Conservation (phyloP, 37 sponge, comb jelly and placozoan species). For the Tethya wilhelma region DNA sequence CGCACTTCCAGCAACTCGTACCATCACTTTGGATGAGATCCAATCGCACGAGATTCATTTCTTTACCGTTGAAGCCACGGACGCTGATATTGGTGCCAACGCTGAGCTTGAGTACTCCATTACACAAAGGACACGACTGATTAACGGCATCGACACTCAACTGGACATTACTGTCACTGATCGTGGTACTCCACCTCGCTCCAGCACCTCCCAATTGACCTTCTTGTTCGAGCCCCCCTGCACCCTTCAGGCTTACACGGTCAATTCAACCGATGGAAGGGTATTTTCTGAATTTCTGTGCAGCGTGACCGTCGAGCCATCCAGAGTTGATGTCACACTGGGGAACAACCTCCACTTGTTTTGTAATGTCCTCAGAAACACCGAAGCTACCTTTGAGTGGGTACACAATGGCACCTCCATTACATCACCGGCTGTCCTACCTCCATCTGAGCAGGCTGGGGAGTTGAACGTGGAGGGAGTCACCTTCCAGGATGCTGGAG, state of each 20-base stretch:
- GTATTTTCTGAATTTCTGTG: slow-evolving; percentile 27
- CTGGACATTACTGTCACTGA: slow-evolving; percentile 74
- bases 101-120: slow-evolving; percentile 51
- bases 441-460: background rate
- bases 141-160: background rate
- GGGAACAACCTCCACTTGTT: background rate
- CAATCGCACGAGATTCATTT: background rate
- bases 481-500: slow-evolving; percentile 60
- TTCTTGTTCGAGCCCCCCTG: slow-evolving; percentile 46
- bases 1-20: background rate
- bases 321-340: background rate
- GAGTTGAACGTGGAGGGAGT: background rate
- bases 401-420: slow-evolving; percentile 46
- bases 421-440: background rate
- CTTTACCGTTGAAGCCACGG: slow-evolving; percentile 46
- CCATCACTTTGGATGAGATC: background rate
- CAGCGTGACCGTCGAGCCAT: slow-evolving; percentile 7
- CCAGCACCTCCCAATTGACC: slow-evolving; percentile 18
- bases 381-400: slow-evolving; percentile 39
- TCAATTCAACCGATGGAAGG: slow-evolving; percentile 38
- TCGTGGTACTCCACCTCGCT: slow-evolving; percentile 44
- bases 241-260: slow-evolving; percentile 6
- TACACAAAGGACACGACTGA: background rate
- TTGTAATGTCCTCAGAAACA: slow-evolving; percentile 37
- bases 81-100: slow-evolving; percentile 62